Percentiles rank a stretch among this genome's conserved stretches.
phyloP scores from a whole-genome alignment of 2,797 vertebrate species.

The Odontamblyopus rebecca region DNA sequence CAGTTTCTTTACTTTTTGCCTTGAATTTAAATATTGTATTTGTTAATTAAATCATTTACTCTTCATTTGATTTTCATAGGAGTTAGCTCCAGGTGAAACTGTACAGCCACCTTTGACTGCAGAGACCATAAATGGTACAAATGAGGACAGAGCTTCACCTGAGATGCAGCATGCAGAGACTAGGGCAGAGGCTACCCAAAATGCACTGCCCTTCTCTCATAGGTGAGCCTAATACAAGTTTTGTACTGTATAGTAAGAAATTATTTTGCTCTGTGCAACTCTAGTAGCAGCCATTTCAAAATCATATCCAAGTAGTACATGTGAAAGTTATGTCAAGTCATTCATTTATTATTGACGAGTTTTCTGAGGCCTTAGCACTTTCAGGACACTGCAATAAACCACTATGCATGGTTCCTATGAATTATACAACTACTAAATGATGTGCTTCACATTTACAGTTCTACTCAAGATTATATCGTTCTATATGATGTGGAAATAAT shows the following conservation, averaged over 20 bases:
- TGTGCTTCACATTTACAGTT: constrained; percentile 14
- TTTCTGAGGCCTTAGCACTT: constrained; percentile 24
- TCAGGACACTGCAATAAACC: constrained; percentile 45
- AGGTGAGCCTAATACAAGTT: constrained; percentile 72
- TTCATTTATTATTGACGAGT: constrained; percentile 43
- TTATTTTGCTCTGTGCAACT: not conserved
- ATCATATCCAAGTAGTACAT: constrained; percentile 12
- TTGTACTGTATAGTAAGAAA: not conserved
- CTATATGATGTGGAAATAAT: not conserved
- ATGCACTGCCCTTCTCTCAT: constrained; percentile 89
- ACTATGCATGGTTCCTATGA: constrained; percentile 31
- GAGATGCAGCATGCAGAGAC: constrained; percentile 83
- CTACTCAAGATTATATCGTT: not conserved
- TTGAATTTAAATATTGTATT: not conserved
- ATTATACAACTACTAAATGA: constrained; percentile 43
- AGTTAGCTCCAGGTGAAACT: constrained; percentile 86
- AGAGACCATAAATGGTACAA: constrained; percentile 93
- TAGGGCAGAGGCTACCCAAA: constrained; percentile 87
- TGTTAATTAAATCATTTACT: not conserved
- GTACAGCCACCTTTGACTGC: constrained; percentile 90
- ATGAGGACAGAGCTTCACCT: constrained; percentile 82
- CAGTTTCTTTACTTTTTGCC: not conserved
- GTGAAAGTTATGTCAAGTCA: constrained; percentile 17
- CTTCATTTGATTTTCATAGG: constrained; percentile 68
- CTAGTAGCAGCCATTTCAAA: constrained; percentile 9